These are phyloP conservation scores for Stomorhina lunata DNA, from an alignment of 2,888 invertebrate genomes.

Conservation along the genomic window DNA sequence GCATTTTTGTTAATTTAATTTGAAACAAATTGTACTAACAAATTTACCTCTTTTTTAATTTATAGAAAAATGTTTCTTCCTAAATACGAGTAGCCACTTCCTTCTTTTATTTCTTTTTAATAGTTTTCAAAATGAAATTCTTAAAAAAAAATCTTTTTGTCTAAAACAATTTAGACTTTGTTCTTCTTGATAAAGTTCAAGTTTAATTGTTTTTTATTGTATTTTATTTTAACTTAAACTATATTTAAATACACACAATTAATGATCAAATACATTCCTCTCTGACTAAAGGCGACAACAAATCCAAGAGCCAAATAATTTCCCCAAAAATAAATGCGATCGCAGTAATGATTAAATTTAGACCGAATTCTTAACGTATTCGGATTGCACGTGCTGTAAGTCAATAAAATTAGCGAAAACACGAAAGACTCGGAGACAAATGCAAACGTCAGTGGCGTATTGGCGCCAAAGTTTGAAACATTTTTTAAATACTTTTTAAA, in stretches of 20 bases:
- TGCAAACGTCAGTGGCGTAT: conserved; percentile 62
- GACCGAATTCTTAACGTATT: conserved; percentile 44
- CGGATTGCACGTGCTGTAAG: conserved; percentile 67
- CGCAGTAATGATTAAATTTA: not conserved
- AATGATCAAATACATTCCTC: conserved; percentile 10
- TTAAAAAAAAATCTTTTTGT: conserved; percentile 26
- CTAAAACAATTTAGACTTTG: conserved; percentile 59
- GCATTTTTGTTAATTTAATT: not conserved
- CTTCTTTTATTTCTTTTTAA: conserved; percentile 19
- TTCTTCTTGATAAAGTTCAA: conserved; percentile 58
- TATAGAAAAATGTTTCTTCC: not conserved
- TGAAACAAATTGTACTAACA: not conserved
- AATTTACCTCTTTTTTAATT: conserved; percentile 30
- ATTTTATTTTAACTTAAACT: conserved; percentile 1
- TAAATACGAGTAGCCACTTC: conserved; percentile 33
- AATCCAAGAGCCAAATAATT: not conserved
- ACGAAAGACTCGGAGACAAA: not conserved
- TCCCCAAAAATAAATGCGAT: not conserved
- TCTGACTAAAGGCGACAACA: conserved; percentile 19
- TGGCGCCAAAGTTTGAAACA: conserved; percentile 64
- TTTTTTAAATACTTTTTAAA: conserved; percentile 1
- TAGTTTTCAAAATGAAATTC: conserved; percentile 18
- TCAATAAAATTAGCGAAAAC: not conserved
- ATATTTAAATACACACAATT: conserved; percentile 30
- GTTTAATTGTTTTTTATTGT: conserved; percentile 30